A percentile compares a stretch with the other conserved stretches of the same genome.
phyloP scores from a whole-genome alignment of 2,888 invertebrate species.

The Argynnis bischoffii region DNA sequence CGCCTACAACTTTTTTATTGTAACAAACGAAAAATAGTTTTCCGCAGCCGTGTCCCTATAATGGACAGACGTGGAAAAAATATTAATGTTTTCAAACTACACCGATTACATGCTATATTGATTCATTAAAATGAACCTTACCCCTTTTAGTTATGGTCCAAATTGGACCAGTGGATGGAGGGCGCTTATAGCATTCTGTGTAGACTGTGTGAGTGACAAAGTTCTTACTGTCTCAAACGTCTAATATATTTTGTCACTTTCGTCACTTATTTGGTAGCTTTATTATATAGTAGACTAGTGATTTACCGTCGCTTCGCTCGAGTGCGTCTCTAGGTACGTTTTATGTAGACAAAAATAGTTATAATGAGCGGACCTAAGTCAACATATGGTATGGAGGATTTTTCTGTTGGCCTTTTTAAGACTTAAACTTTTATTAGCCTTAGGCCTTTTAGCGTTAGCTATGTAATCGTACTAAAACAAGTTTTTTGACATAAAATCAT shows the following conservation, averaged over 20 bases:
- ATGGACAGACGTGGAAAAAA: conserved; percentile 38
- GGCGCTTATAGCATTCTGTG: conserved; percentile 1
- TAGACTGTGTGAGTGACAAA: conserved; percentile 16
- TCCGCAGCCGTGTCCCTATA: conserved; percentile 33
- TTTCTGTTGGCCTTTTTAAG: too few species aligned
- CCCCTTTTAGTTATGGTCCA: background rate
- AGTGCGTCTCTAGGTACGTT: too few species aligned
- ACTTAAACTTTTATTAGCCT: too few species aligned
- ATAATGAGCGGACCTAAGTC: too few species aligned
- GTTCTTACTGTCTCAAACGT: conserved; percentile 24
- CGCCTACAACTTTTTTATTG: conserved; percentile 38
- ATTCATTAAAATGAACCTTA: conserved; percentile 16
- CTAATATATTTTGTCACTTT: conserved; percentile 27
- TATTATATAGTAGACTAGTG: background rate
- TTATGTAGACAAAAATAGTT: too few species aligned
- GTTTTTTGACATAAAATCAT: too few species aligned
- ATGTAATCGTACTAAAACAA: too few species aligned
- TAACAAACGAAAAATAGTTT: conserved; percentile 40
- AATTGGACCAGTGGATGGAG: background rate
- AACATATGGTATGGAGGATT: too few species aligned
- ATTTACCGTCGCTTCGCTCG: too few species aligned
- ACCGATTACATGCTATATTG: conserved; percentile 22
- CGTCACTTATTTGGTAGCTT: conserved; percentile 26
- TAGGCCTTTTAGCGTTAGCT: too few species aligned
- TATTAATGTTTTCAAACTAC: conserved; percentile 34